Percentiles rank a stretch among this genome's conserved stretches.
These are phyloP conservation scores for Pantherophis alleghaniensis DNA, from an alignment of 2,797 vertebrate genomes.

Conservation along the genomic window DNA sequence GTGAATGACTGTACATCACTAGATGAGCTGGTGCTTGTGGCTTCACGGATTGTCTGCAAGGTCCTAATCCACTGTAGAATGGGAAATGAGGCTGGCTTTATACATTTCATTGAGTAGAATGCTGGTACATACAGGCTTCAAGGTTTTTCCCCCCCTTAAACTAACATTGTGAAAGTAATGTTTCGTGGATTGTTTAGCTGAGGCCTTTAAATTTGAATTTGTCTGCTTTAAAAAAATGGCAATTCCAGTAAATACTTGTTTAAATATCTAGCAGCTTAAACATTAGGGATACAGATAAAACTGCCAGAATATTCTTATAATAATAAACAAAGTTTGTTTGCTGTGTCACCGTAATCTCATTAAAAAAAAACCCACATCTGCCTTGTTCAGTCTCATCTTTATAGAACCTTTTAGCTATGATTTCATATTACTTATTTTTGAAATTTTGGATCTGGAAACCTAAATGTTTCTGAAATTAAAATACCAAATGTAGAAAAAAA, in stretches of 20 bases:
- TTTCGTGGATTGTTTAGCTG: slow-evolving; percentile 51
- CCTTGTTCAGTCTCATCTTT: background rate
- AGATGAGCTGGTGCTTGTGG: slow-evolving; percentile 64
- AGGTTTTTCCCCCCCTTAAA: slow-evolving; percentile 19
- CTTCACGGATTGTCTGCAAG: slow-evolving; percentile 64
- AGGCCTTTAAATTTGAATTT: slow-evolving; percentile 64
- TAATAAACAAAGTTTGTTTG: slow-evolving; percentile 55
- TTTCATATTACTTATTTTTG: background rate
- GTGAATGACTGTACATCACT: slow-evolving; percentile 61
- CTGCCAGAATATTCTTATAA: background rate
- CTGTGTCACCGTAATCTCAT: background rate
- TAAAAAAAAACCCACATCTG: background rate
- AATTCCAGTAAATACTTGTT: background rate
- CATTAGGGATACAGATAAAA: slow-evolving; percentile 7
- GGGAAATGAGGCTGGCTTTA: slow-evolving; percentile 69
- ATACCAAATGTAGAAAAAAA: background rate
- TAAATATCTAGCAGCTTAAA: slow-evolving; percentile 12
- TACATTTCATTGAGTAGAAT: slow-evolving; percentile 59
- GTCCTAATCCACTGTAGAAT: slow-evolving; percentile 60
- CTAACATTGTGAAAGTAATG: slow-evolving; percentile 32
- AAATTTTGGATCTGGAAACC: background rate
- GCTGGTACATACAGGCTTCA: slow-evolving; percentile 50
- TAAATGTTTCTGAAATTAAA: background rate
- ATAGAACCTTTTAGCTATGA: background rate
- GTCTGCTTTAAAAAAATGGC: slow-evolving; percentile 36